Evolutionary conservation across 2,888 invertebrate genomes (phyloP).

Genomic region (Cheilosia vulpina): DNA sequence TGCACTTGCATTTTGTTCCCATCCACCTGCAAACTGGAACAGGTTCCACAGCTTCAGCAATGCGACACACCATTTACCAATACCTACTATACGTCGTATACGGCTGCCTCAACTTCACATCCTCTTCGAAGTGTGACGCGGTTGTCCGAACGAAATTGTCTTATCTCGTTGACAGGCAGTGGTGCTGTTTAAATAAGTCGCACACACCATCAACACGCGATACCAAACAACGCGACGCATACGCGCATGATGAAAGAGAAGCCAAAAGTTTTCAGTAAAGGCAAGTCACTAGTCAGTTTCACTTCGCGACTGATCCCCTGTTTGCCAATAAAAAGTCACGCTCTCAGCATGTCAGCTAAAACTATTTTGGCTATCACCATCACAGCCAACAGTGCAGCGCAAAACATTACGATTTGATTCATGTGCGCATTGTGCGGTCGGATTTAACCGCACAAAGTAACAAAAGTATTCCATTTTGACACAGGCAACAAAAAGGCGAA

Average conservation of each 20-base stretch:
- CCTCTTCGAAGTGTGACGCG: slow-evolving; percentile 65
- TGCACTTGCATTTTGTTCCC: slow-evolving; percentile 29
- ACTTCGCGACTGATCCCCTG: slow-evolving; percentile 54
- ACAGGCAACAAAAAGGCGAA: slow-evolving; percentile 3
- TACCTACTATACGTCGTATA: not conserved
- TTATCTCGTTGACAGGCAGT: slow-evolving; percentile 25
- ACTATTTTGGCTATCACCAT: slow-evolving; percentile 27
- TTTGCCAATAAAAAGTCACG: slow-evolving; percentile 35
- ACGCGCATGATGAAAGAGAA: not conserved
- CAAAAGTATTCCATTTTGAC: slow-evolving; percentile 45
- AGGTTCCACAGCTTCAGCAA: slow-evolving; percentile 35
- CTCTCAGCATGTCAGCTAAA: slow-evolving; percentile 1
- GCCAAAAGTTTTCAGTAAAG: slow-evolving; percentile 3
- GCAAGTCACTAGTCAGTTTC: slow-evolving; percentile 13
- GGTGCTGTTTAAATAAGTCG: slow-evolving; percentile 34
- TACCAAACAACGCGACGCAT: not conserved
- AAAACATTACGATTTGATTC: slow-evolving; percentile 20
- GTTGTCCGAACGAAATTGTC: slow-evolving; percentile 61
- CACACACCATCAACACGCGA: slow-evolving; percentile 35
- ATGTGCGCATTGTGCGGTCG: slow-evolving; percentile 16
- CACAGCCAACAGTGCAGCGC: not conserved
- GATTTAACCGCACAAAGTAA: slow-evolving; percentile 43
- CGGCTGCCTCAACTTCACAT: slow-evolving; percentile 39
- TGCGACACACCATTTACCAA: slow-evolving; percentile 29
- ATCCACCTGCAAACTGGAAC: slow-evolving; percentile 60